phyloP scores from a whole-genome alignment of 2,888 invertebrate genomes.

The Pollenia labialis region DNA sequence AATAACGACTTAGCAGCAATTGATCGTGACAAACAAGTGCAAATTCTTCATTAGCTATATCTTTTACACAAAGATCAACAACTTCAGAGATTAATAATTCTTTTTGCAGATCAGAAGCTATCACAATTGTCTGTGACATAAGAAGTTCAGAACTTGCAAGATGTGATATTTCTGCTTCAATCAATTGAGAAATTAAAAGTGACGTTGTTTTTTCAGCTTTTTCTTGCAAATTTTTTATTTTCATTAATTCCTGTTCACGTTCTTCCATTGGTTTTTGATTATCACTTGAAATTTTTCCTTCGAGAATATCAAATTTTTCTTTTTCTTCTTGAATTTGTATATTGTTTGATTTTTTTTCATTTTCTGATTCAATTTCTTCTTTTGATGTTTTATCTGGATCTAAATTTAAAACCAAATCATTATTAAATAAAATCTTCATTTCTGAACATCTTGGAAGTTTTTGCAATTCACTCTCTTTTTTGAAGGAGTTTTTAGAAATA shows the following conservation, averaged over 20 bases:
- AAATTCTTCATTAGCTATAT: conserved; percentile 80
- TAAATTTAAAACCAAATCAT: neutral
- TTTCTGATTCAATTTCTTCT: conserved; percentile 71
- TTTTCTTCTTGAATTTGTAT: conserved; percentile 75
- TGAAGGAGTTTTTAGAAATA: conserved; percentile 30
- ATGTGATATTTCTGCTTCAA: conserved; percentile 55
- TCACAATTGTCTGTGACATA: conserved; percentile 26
- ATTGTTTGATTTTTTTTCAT: conserved; percentile 74
- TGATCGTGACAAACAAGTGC: conserved; percentile 79
- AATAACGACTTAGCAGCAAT: conserved; percentile 82
- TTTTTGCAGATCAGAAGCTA: conserved; percentile 32
- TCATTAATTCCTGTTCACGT: conserved; percentile 3
- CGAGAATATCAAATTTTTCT: conserved; percentile 63
- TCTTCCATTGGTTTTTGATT: conserved; percentile 50
- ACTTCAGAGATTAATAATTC: conserved; percentile 71
- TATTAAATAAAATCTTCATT: neutral
- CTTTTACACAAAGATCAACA: conserved; percentile 73
- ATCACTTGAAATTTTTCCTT: conserved; percentile 61
- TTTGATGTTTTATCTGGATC: neutral
- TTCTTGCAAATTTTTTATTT: conserved; percentile 33
- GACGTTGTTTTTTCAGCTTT: conserved; percentile 44
- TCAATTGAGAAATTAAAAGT: conserved; percentile 27
- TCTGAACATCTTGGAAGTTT: conserved; percentile 69
- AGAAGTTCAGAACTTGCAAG: conserved; percentile 68
- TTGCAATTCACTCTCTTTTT: conserved; percentile 73